Evolutionary conservation across 2,797 vertebrate genomes (phyloP).

Genomic region (Mormyrops boulengeri): DNA sequence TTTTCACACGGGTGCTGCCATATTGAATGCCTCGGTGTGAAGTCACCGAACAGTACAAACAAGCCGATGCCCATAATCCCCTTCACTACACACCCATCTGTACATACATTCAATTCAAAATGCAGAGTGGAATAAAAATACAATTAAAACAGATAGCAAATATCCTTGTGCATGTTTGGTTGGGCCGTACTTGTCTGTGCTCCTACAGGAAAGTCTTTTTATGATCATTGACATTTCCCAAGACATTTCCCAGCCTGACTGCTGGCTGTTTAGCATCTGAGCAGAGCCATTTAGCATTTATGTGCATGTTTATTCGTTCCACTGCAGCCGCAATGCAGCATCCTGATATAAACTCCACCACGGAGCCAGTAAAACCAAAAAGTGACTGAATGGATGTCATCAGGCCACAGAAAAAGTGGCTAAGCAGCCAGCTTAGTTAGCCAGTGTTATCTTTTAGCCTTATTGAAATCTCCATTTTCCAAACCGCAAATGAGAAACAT

Average conservation of each 20-base stretch:
- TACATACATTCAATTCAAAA: neutral
- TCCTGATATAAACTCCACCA: neutral
- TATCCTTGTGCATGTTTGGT: neutral
- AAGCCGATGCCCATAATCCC: neutral
- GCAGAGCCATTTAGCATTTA: neutral
- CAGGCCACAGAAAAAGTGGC: neutral
- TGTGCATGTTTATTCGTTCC: neutral
- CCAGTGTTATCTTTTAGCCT: neutral
- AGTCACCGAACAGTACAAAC: neutral
- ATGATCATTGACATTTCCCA: neutral
- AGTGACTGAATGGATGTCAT: neutral
- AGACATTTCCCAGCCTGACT: neutral
- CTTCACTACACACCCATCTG: neutral
- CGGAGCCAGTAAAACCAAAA: neutral
- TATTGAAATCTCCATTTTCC: neutral
- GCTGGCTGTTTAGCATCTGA: neutral
- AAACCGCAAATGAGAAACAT: slow-evolving; percentile 41
- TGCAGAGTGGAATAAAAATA: neutral
- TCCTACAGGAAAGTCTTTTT: neutral
- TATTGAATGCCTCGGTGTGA: neutral
- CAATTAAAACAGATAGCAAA: neutral
- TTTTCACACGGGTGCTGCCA: neutral
- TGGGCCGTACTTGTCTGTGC: neutral
- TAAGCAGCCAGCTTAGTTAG: neutral
- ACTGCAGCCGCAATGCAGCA: neutral